Conservation (phyloP, 2,113 vertebrate genomes). For the Antigone vipio region DNA sequence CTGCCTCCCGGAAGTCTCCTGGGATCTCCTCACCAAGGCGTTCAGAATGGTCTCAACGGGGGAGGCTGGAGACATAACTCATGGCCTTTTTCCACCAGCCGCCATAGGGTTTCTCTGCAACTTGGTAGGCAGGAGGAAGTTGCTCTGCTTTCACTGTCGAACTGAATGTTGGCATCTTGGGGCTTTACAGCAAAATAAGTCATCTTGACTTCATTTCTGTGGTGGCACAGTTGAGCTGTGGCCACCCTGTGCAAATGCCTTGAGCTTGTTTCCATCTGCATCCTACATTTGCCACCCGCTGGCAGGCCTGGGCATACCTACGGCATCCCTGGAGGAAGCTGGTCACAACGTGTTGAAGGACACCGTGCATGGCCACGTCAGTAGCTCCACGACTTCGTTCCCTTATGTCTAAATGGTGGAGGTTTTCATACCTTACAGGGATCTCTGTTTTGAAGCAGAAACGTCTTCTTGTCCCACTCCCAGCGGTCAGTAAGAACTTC, state of each 20-base stretch:
- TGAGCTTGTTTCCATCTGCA: not conserved
- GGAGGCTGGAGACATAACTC: not conserved
- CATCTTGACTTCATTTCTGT: not conserved
- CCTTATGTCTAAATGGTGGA: not conserved
- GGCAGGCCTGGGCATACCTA: not conserved
- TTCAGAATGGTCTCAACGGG: not conserved
- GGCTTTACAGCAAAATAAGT: not conserved
- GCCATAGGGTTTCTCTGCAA: not conserved
- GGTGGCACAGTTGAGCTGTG: not conserved
- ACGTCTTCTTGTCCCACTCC: not conserved
- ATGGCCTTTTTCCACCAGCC: not conserved
- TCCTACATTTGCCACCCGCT: not conserved
- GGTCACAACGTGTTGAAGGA: not conserved
- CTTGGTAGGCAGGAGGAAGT: not conserved
- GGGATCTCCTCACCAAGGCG: not conserved
- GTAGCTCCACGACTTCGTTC: not conserved
- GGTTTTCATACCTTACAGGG: not conserved
- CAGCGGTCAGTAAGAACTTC: not conserved
- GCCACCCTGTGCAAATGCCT: not conserved
- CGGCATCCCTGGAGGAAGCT: not conserved
- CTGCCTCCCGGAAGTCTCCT: not conserved
- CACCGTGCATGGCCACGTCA: fast-evolving
- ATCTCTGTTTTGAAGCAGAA: not conserved
- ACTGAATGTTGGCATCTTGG: not conserved
- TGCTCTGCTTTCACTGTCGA: not conserved